Percentiles rank a stretch among this genome's conserved stretches.
Conservation (phyloP, 2,888 invertebrate species). For the Mythimna pallens region DNA sequence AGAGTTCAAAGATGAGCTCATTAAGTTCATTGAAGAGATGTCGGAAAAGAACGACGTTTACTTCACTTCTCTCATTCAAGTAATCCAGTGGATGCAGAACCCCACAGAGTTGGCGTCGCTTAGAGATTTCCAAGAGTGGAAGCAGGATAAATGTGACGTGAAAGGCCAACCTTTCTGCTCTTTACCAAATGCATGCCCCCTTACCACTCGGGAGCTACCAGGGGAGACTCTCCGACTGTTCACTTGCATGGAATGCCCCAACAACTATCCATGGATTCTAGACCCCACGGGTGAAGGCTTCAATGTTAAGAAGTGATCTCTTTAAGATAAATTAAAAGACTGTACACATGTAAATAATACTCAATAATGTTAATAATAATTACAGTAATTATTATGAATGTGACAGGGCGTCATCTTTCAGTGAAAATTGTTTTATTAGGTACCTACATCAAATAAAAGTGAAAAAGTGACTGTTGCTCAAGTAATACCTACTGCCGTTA, state of each 20-base stretch:
- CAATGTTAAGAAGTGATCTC: conserved; percentile 94
- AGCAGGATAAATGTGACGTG: conserved; percentile 97
- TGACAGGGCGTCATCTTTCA: conserved; percentile 71
- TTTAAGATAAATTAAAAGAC: conserved; percentile 88
- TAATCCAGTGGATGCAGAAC: conserved; percentile 99
- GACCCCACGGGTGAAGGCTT: conserved; percentile 98
- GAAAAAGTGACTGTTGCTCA: conserved; percentile 56
- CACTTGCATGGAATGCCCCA: conserved; percentile 98
- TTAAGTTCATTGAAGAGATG: conserved; percentile 98
- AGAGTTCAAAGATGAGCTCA: conserved; percentile 97
- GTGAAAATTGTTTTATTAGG: conserved; percentile 64
- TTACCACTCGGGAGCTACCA: conserved; percentile 97
- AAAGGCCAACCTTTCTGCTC: conserved; percentile 98
- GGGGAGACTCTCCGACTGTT: conserved; percentile 97
- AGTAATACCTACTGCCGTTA: conserved; percentile 55
- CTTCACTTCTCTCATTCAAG: conserved; percentile 97
- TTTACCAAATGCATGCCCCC: conserved; percentile 96
- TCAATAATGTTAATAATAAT: conserved; percentile 87
- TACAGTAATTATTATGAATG: conserved; percentile 75
- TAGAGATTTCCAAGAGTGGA: conserved; percentile 98
- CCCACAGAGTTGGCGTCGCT: conserved; percentile 96
- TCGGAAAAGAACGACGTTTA: conserved; percentile 96
- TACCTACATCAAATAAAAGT: conserved; percentile 51
- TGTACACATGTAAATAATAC: conserved; percentile 91
- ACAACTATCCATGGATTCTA: conserved; percentile 98